Percentiles rank a stretch among this genome's conserved stretches.
Conservation (phyloP, 2,113 vertebrate genomes). For the Hemichromis elongatus region DNA sequence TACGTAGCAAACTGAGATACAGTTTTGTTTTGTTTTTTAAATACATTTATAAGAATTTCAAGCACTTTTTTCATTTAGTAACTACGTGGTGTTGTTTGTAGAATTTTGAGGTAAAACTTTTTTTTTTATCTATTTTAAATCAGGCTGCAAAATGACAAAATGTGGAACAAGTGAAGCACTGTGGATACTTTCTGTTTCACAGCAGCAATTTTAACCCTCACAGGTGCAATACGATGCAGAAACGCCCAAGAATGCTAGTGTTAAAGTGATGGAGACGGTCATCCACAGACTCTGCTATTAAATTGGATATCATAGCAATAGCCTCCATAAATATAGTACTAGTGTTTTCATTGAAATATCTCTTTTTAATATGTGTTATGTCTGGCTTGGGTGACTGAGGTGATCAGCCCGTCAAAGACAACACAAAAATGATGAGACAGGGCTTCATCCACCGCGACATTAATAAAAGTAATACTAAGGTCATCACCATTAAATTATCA, state of each 20-base stretch:
- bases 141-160: neutral
- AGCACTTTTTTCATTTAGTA: neutral
- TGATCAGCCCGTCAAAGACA: neutral
- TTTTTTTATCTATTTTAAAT: neutral
- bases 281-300: neutral
- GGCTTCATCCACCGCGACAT: neutral
- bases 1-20: neutral
- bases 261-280: neutral
- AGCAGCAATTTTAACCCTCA: neutral
- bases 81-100: neutral
- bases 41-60: neutral
- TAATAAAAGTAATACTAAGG: neutral
- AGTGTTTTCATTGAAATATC: neutral
- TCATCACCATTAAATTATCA: neutral
- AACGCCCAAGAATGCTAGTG: neutral
- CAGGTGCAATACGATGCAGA: neutral
- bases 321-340: neutral
- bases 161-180: neutral
- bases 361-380: neutral
- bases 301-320: neutral
- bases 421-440: neutral
- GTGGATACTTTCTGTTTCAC: neutral
- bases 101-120: neutral
- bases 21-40: neutral
- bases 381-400: neutral